Conservation (phyloP, 2,113 vertebrate genomes). For the Xenus cinereus region DNA sequence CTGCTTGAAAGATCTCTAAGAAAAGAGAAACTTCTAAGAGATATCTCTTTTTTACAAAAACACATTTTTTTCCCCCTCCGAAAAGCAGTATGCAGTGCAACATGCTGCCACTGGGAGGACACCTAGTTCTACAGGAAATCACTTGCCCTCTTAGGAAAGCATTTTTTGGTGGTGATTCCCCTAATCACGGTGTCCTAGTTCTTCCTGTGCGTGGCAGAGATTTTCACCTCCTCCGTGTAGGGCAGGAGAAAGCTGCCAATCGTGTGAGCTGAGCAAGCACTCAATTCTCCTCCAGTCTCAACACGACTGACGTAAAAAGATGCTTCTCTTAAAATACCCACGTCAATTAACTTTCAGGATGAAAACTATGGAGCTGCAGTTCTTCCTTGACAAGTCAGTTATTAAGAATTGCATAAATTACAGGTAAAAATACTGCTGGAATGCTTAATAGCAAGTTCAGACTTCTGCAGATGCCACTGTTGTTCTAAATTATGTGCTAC, state of each 20-base stretch:
- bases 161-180: not conserved
- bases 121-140: not conserved
- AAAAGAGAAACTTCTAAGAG: not conserved
- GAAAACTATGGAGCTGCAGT: not conserved
- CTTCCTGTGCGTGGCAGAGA: not conserved
- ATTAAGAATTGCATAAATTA: not conserved
- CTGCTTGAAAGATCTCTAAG: not conserved
- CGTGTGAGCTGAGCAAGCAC: not conserved
- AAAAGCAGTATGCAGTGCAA: not conserved
- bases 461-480: not conserved
- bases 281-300: not conserved
- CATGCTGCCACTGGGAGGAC: constrained; percentile 6
- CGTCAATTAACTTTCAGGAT: not conserved
- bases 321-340: not conserved
- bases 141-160: not conserved
- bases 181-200: not conserved
- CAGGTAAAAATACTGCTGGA: not conserved
- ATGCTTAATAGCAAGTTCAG: not conserved
- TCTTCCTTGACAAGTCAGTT: not conserved
- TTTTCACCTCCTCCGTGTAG: not conserved
- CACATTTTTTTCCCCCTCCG: not conserved
- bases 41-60: not conserved
- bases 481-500: not conserved
- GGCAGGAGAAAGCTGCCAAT: not conserved
- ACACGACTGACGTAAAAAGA: not conserved